phyloP scores from a whole-genome alignment of 2,888 invertebrate genomes.

The Ectemnius continuus region DNA sequence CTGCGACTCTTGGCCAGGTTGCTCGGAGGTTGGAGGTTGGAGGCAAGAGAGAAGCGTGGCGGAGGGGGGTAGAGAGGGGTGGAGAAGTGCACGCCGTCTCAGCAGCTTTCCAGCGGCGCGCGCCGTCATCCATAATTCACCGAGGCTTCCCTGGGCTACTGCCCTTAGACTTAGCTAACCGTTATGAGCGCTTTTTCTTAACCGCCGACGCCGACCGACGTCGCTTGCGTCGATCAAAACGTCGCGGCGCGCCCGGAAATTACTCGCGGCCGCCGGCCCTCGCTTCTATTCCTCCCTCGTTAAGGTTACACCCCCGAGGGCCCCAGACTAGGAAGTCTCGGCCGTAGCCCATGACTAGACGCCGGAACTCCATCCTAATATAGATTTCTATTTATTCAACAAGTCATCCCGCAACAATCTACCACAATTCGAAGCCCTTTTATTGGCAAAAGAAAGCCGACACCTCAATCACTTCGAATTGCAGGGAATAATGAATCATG shows the following conservation, averaged over 20 bases:
- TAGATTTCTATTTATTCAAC: too few relatives aligned
- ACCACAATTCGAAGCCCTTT: too few relatives aligned
- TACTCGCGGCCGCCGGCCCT: not conserved
- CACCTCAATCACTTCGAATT: too few relatives aligned
- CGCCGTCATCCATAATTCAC: conserved; percentile 9
- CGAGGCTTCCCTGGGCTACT: not conserved
- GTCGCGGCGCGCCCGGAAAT: conserved; percentile 1
- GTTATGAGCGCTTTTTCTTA: not conserved
- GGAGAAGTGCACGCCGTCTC: not conserved
- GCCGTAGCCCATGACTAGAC: conserved; percentile 4
- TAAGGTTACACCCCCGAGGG: conserved; percentile 16
- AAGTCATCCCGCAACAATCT: too few relatives aligned
- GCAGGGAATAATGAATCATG: too few relatives aligned
- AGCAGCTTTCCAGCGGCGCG: not conserved
- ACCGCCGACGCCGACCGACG: not conserved
- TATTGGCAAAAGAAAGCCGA: too few relatives aligned
- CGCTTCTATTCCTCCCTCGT: conserved; percentile 21
- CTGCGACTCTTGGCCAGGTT: not conserved
- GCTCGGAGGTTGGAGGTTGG: not conserved
- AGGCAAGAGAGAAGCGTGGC: not conserved
- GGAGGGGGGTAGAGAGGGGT: not conserved
- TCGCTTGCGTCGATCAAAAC: not conserved
- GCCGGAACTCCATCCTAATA: too few relatives aligned
- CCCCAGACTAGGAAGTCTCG: not conserved
- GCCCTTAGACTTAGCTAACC: not conserved